Evolutionary conservation across 30 jellyfish, hydroid and myxozoan genomes (phyloP), one percentile per base, ranked within the genome.

Genomic region (Aurelia aurita): DNA sequence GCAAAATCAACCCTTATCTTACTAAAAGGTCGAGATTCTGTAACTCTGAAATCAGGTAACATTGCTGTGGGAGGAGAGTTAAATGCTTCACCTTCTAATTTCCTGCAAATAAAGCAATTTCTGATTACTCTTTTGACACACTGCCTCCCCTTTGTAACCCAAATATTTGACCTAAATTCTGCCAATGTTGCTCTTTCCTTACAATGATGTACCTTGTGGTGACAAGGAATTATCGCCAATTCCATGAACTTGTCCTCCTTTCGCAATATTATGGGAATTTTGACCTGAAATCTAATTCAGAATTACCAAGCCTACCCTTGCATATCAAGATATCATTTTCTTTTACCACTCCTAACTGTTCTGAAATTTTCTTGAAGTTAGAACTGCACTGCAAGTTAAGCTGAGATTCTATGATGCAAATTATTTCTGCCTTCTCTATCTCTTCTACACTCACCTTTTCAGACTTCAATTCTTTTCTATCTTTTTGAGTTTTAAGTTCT

Each of bases 231-330:
- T 35, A 35, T 35, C 47, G 6, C 47, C 12, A 35, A 1, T 12
- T 35, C 47, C 6, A 12, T 35, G 43, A 4, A 31, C 2, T 4
- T 31, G 34, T 71, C 39, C 59, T 84, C 84, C 22, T 89, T 58
- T 4, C 94, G 89, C 68, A 53, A 54, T 47, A 83, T 67, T 10
- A 84, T 75, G 89, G 59, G 45, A 72, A 84, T 61, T 67, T 84
- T 5, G 89, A 49, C 0, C 82, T 1, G 0, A 84, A 45, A 19
- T 84, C 94, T n/a, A 83, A 82, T 72, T 80, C 91, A 0, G 84
- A 80, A 54, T 66, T 82, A 8, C 72, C 75, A 28, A 82, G 74
- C 58, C 92, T 57, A 22, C 73, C 64, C 22, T 79, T 79, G 58
- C 87, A 53, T 0, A n/a, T 60, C 69, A 82, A n/a, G 35, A 69